Base-by-base conservation (phyloP, 1,140 invertebrate genomes). In the Drosophila carrolli region DNA sequence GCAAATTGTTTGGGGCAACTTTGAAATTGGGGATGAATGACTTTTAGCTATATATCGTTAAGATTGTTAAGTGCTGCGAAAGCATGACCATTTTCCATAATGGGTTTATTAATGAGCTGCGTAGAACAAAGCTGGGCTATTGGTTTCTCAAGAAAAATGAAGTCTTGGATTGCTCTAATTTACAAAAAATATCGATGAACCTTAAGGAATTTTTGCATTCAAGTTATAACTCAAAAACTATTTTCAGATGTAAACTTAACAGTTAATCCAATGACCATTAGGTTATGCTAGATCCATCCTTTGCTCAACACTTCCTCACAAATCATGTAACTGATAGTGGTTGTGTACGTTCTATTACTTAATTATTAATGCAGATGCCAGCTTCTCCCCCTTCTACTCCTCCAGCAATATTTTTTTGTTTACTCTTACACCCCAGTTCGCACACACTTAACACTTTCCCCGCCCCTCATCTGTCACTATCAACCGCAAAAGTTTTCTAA, bases 401-500 rank as follows among this genome's bases (percentile, higher is more conserved):
- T 47, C 14, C 11, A 29, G n/a, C 32, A 11, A 68, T 66, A 37
- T 53, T 53, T 68, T 63, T 46, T 38, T 61, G 41, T 65, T 65
- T 27, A 37, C 23, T 56, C 53, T 50, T 57, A 47, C 32, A 9
- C 29, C 37, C 43, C 50, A 27, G 48, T 77, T 77, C 51, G 74
- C 74, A 77, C 74, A 77, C 74, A 77, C 74, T 77, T 77, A 77
- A 77, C 74, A 77, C 73, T 77, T 58, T 43, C 41, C 38, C 54
- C 40, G 0, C 43, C 27, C 5, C 50, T 23, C 10, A 38, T 37
- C 19, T 54, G 46, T 51, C 62, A 55, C 72, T 53, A 51, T 46
- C 73, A 68, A 77, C 74, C 74, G 74, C 74, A 77, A 77, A 77
- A 77, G 73, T 77, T 77, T 77, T 77, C 74, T 77, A 77, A 77